Conservation (phyloP, 2,888 invertebrate genomes). For the Dicycla oo region DNA sequence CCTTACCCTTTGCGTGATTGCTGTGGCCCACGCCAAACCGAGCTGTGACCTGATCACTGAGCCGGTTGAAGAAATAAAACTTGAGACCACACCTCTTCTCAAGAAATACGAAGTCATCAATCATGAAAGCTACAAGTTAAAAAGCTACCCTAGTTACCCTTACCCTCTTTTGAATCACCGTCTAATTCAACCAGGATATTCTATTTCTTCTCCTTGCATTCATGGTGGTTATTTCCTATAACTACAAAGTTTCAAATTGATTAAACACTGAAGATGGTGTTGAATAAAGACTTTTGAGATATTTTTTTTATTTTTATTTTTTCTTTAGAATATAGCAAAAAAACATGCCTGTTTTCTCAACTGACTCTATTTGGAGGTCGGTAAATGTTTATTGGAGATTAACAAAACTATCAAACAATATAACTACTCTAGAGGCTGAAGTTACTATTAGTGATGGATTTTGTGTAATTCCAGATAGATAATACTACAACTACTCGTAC, state of each 20-base stretch:
- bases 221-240: conserved; percentile 3
- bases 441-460: neutral
- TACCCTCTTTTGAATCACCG: conserved; percentile 1
- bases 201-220: neutral
- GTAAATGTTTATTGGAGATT: neutral
- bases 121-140: neutral
- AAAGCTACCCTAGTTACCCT: too few relatives aligned
- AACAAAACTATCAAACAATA: neutral
- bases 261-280: neutral
- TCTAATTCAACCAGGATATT: neutral
- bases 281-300: neutral
- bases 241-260: conserved; percentile 9
- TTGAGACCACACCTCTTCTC: neutral
- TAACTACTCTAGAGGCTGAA: neutral
- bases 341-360: too few relatives aligned
- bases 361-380: too few relatives aligned
- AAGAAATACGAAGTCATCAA: conserved; percentile 9
- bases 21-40: conserved; percentile 55
- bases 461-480: neutral
- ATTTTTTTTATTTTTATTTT: neutral
- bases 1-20: conserved; percentile 49
- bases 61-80: conserved; percentile 2
- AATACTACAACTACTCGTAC: conserved; percentile 15
- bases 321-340: too few relatives aligned
- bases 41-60: conserved; percentile 56